Conservation (phyloP, 2,797 vertebrate species). For the Galago senegalensis region DNA sequence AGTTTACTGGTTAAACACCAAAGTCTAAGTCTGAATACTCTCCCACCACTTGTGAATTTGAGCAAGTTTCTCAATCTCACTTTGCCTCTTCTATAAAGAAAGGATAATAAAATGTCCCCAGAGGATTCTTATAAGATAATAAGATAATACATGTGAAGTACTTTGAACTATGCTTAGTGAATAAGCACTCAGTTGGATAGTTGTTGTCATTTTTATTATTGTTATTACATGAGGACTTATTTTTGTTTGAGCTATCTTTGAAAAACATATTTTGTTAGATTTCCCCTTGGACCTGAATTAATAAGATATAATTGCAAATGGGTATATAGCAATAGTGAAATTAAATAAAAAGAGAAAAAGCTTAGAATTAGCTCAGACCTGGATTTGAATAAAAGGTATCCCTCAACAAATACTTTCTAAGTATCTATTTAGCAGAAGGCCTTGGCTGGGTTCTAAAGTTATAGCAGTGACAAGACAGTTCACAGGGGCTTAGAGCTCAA, state of each 20-base stretch:
- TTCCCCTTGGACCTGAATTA: not conserved
- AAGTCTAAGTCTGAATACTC: not conserved
- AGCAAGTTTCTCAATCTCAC: not conserved
- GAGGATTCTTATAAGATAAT: not conserved
- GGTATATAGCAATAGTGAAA: not conserved
- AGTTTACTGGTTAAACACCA: not conserved
- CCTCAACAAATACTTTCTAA: not conserved
- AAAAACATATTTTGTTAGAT: conserved; percentile 34
- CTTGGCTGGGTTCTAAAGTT: not conserved
- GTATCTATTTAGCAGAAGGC: not conserved
- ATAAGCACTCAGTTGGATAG: not conserved
- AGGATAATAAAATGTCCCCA: not conserved
- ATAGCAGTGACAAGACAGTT: not conserved
- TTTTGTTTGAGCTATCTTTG: not conserved
- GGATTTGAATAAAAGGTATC: not conserved
- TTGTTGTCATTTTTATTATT: not conserved
- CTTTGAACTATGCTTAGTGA: not conserved
- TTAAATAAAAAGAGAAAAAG: conserved; percentile 27
- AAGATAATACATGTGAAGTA: not conserved
- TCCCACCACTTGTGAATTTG: not conserved
- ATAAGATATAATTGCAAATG: not conserved
- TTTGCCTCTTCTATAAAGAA: not conserved
- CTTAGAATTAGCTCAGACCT: not conserved
- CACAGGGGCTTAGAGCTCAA: not conserved
- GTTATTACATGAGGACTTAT: not conserved